Percentiles rank a stretch among this genome's conserved stretches.
Conservation (phyloP, 23 tunicate species). For the Clavelina lepadiformis region DNA sequence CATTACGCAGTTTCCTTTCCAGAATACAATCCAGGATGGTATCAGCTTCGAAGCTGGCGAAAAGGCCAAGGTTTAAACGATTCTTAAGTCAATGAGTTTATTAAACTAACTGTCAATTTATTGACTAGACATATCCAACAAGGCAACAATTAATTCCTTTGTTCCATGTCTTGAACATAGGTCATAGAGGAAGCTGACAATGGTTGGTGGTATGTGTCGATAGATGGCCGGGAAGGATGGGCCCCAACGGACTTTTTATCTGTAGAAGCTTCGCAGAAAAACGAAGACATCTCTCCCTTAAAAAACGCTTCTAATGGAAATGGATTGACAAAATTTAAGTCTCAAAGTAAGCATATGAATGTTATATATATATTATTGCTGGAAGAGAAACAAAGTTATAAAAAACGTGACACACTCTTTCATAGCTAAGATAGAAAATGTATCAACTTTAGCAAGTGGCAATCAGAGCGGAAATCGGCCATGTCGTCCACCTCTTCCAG, state of each 20-base stretch:
- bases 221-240: conserved; percentile 63
- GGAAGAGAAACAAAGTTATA: too few species aligned
- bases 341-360: too few species aligned
- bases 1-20: conserved; percentile 18
- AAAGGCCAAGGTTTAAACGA: conserved; percentile 4
- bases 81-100: neutral
- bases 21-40: conserved; percentile 36
- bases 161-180: conserved; percentile 8
- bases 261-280: neutral
- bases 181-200: conserved; percentile 64
- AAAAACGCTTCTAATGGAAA: too few species aligned
- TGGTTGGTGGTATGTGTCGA: conserved; percentile 62
- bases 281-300: neutral
- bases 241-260: conserved; percentile 39
- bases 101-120: neutral
- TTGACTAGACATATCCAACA: too few species aligned
- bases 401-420: too few species aligned
- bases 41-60: conserved; percentile 46
- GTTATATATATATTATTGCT: too few species aligned
- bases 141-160: neutral
- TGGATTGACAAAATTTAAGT: too few species aligned
- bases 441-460: neutral
- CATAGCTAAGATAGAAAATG: too few species aligned
- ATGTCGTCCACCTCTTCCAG: neutral
- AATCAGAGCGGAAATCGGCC: neutral